These are phyloP conservation scores for Monomorium pharaonis DNA, from an alignment of 1,140 invertebrate genomes.

Conservation along the genomic window DNA sequence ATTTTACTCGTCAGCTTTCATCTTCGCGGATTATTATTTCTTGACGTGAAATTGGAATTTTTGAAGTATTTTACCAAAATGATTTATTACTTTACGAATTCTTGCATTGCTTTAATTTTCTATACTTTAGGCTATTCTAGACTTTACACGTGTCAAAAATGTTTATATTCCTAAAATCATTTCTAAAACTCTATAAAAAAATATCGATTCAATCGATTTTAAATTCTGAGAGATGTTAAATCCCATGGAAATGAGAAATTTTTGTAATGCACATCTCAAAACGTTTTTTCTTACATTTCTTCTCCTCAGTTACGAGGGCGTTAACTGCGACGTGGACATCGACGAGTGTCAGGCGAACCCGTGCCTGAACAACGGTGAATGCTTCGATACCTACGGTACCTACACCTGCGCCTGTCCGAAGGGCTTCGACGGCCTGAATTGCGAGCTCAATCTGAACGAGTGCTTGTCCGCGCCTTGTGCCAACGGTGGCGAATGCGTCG, in stretches of 20 bases:
- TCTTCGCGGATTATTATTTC: not conserved
- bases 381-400: conserved; percentile 92
- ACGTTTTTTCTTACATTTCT: not conserved
- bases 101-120: not conserved
- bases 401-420: conserved; percentile 93
- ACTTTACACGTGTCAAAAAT: not conserved
- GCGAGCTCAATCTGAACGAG: conserved; percentile 88
- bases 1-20: not conserved
- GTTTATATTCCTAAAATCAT: not conserved
- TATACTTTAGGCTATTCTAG: not conserved
- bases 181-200: not conserved
- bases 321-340: conserved; percentile 92
- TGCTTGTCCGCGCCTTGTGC: conserved; percentile 89
- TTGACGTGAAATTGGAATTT: not conserved
- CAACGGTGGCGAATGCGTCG: conserved; percentile 89
- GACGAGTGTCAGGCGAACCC: conserved; percentile 92
- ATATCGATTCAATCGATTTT: not conserved
- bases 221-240: not conserved
- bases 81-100: not conserved
- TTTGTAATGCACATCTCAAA: not conserved
- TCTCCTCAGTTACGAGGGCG: conserved; percentile 89
- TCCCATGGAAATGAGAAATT: not conserved
- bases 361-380: conserved; percentile 91
- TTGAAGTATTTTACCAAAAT: not conserved
- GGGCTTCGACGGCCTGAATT: conserved; percentile 93